phyloP scores from a whole-genome alignment of 2,888 invertebrate genomes.

The Tortricodes alternella region DNA sequence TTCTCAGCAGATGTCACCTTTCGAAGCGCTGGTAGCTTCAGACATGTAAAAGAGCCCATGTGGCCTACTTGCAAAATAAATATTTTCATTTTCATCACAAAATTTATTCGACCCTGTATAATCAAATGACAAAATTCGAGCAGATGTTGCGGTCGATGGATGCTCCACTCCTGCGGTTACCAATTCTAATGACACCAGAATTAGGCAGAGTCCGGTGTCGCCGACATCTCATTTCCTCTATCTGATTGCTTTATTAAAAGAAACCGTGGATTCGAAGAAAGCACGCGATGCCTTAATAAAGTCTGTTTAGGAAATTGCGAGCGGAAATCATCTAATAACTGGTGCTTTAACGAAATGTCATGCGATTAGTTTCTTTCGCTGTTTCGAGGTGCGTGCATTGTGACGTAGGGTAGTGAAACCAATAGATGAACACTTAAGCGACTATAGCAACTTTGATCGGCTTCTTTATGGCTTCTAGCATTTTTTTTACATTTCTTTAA shows the following conservation, averaged over 20 bases:
- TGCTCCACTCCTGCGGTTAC: conserved; percentile 31
- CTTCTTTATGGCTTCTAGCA: too few species aligned
- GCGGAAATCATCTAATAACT: conserved; percentile 14
- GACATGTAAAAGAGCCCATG: too few species aligned
- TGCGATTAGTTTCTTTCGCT: conserved; percentile 17
- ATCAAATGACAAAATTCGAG: neutral
- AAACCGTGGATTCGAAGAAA: conserved; percentile 32
- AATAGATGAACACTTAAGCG: too few species aligned
- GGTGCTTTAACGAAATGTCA: conserved; percentile 15
- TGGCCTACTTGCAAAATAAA: too few species aligned
- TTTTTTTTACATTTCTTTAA: too few species aligned
- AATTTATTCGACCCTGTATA: too few species aligned
- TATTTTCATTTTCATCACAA: too few species aligned
- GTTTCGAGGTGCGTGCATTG: too few species aligned
- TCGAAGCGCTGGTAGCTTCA: too few species aligned
- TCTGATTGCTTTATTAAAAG: conserved; percentile 58
- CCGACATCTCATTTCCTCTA: conserved; percentile 49
- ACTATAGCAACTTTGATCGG: too few species aligned
- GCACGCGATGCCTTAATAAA: conserved; percentile 35
- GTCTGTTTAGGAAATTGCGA: conserved; percentile 11
- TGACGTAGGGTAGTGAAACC: too few species aligned
- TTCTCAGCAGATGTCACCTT: too few species aligned
- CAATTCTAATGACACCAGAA: conserved; percentile 42
- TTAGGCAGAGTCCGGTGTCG: conserved; percentile 38
- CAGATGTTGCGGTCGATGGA: conserved; percentile 11